These are phyloP conservation scores for Chloebia gouldiae DNA, from an alignment of 2,113 vertebrate species.

Conservation along the genomic window DNA sequence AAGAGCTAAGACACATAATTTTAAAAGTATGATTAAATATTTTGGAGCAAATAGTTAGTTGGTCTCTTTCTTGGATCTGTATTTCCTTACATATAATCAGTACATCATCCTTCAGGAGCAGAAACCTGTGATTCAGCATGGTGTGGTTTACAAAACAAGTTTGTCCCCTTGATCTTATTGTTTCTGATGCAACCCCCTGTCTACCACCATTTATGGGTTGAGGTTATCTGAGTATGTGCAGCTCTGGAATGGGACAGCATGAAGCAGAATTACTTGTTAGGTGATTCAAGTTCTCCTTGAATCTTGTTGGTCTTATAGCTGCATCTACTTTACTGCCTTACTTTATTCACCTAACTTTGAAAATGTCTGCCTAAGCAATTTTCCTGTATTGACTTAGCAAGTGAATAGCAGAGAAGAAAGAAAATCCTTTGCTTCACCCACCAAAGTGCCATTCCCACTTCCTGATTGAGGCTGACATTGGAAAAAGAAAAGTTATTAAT, in stretches of 20 bases:
- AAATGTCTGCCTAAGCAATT: constrained; percentile 20
- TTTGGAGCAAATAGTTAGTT: not conserved
- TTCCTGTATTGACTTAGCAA: not conserved
- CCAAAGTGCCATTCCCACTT: not conserved
- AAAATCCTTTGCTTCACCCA: not conserved
- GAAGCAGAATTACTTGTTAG: not conserved
- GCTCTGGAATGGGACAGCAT: not conserved
- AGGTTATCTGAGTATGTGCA: not conserved
- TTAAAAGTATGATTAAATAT: not conserved
- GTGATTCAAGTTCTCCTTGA: not conserved
- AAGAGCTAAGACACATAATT: not conserved
- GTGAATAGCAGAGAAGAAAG: not conserved
- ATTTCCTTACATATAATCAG: not conserved
- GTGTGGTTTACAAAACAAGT: not conserved
- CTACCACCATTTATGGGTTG: not conserved
- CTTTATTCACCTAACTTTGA: not conserved
- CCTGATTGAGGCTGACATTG: not conserved
- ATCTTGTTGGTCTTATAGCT: not conserved
- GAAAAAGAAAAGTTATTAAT: not conserved
- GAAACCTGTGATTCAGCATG: not conserved
- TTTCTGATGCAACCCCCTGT: not conserved
- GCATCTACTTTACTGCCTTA: not conserved
- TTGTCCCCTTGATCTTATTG: not conserved
- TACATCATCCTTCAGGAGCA: not conserved
- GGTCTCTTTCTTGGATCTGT: not conserved